Evolutionary conservation across 2,888 invertebrate genomes (phyloP), one percentile per base, ranked within the genome.

Genomic region (Trachelus iudaicus): DNA sequence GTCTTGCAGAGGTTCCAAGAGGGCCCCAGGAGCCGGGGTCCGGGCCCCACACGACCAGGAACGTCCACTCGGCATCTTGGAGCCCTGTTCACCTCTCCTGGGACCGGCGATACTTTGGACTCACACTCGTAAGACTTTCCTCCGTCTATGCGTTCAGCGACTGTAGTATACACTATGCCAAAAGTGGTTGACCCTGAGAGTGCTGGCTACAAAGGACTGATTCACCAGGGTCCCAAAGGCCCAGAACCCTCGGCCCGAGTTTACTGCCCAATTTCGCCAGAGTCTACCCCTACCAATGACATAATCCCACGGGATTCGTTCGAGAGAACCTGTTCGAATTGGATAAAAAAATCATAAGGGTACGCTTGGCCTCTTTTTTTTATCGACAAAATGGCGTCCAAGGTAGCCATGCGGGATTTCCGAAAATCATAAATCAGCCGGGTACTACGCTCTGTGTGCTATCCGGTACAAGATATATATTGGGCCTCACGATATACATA

Each of bases 151-250:
- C 76, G 75, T 73, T n/a, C 75, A 34, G 71, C 9, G 31, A 9
- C 6, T 34, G 23, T 34, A 23, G 13, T 35, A 23, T 74, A 31
- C 69, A 73, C 78, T 71, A 71, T 75, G 73, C 89, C 88, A 90
- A 91, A 91, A 91, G 90, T 89, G 90, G 91, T 90, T 90, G 91
- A 91, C 91, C 91, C 91, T 91, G 91, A 91, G 88, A 87, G 80
- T 78, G 87, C 87, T 86, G 83, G 86, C 89, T 87, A 90, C 89
- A 90, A 90, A 90, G 89, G 89, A 90, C 90, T 89, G 90, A 90
- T 89, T 90, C 90, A 90, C 89, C 88, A 85, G 76, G 86, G 86
- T 87, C 86, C 85, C 56, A 23, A 23, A 56, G 56, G 77, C 81
- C 81, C 79, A 84, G 85, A 83, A 84, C 83, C 81, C 79, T 79